A percentile compares a stretch with the other conserved stretches of the same genome.
phyloP scores from a whole-genome alignment of 2,797 vertebrate genomes.

The Otolemur crassicaudatus region DNA sequence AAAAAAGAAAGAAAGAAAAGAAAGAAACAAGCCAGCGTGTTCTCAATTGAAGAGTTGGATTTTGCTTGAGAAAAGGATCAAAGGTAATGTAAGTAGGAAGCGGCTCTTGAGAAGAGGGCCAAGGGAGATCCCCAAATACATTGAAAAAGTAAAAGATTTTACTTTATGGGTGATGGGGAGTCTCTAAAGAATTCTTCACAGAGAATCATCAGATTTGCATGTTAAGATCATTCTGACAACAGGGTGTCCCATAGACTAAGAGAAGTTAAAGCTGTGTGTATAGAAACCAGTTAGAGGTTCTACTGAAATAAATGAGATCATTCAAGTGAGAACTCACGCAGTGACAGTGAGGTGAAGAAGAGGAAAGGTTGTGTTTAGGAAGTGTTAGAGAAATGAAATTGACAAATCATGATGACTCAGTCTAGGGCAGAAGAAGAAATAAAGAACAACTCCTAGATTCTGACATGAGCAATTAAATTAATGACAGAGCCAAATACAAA shows the following conservation, averaged over 20 bases:
- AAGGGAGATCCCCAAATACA: background rate
- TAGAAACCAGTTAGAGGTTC: background rate
- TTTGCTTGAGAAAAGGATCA: background rate
- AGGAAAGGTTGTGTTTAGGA: background rate
- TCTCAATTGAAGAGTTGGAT: background rate
- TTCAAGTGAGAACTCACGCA: background rate
- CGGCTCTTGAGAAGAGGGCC: background rate
- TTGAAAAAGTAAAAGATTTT: background rate
- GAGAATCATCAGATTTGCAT: background rate
- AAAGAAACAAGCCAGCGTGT: background rate
- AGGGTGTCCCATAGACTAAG: background rate
- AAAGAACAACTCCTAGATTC: background rate
- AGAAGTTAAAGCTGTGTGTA: background rate
- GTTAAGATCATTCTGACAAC: background rate
- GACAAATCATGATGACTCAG: background rate
- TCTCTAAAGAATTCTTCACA: background rate
- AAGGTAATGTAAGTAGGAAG: background rate
- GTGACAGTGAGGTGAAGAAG: background rate
- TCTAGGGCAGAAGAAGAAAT: background rate
- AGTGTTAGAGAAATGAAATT: background rate
- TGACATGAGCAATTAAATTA: background rate
- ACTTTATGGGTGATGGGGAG: background rate
- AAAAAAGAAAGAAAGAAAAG: too few relatives aligned
- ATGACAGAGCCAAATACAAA: background rate
- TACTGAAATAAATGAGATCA: background rate